Conservation (phyloP, 2,888 invertebrate genomes). For the Cataglyphis albicans region DNA sequence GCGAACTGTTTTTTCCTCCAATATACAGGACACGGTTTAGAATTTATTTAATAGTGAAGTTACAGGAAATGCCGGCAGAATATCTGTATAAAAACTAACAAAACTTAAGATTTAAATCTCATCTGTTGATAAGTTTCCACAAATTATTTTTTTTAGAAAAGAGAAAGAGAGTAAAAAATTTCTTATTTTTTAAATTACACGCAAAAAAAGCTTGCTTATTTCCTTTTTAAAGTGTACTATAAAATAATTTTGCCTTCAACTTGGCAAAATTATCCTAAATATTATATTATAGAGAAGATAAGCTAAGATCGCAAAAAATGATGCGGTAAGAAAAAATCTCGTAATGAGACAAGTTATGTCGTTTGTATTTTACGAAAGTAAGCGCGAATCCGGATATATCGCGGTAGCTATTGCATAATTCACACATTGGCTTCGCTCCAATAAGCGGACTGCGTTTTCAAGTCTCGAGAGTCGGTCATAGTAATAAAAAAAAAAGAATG, state of each 20-base stretch:
- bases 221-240: neutral
- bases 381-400: conserved; percentile 29
- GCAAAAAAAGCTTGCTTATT: neutral
- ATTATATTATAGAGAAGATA: neutral
- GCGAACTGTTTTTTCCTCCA: conserved; percentile 28
- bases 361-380: conserved; percentile 76
- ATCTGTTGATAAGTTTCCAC: neutral
- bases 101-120: neutral
- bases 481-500: neutral
- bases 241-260: conserved; percentile 23
- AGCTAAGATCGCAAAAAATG: neutral
- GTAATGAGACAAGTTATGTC: conserved; percentile 79
- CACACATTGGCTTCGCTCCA: conserved; percentile 48
- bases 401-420: conserved; percentile 45
- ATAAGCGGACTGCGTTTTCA: conserved; percentile 15
- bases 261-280: neutral
- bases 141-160: neutral
- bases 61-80: neutral
- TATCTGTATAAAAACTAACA: neutral
- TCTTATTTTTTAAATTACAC: neutral
- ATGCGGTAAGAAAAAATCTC: conserved; percentile 47
- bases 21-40: conserved; percentile 27
- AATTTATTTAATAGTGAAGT: conserved; percentile 53
- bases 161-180: neutral
- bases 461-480: neutral